Conservation (phyloP, 2,888 invertebrate genomes). For the Augiades crinisus region DNA sequence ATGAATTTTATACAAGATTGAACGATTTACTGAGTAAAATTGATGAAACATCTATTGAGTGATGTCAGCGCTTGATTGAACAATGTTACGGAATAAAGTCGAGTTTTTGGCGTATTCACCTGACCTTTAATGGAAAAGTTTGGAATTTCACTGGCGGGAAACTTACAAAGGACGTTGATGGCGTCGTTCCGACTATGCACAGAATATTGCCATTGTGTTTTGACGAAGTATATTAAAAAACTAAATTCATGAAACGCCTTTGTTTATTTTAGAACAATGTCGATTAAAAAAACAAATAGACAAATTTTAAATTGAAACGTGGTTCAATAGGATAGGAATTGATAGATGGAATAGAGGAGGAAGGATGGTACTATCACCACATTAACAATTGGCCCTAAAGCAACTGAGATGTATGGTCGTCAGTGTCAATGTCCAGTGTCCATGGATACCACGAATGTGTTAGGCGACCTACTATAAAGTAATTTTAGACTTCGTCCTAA, state of each 20-base stretch:
- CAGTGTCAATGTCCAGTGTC: too few species aligned
- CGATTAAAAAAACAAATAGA: neutral
- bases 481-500: too few species aligned
- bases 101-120: conserved; percentile 14
- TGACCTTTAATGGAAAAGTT: conserved; percentile 14
- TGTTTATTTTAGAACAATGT: neutral
- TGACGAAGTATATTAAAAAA: too few species aligned
- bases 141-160: neutral
- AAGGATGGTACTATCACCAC: too few species aligned
- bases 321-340: too few species aligned
- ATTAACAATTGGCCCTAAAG: too few species aligned
- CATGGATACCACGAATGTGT: too few species aligned
- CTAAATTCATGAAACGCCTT: neutral
- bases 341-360: too few species aligned
- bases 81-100: conserved; percentile 39
- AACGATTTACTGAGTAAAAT: conserved; percentile 79
- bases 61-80: conserved; percentile 70
- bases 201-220: neutral
- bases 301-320: too few species aligned
- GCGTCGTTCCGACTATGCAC: too few species aligned
- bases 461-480: too few species aligned
- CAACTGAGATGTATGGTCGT: too few species aligned
- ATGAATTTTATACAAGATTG: conserved; percentile 82
- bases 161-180: neutral
- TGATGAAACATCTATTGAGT: conserved; percentile 78